Percentiles rank a stretch among this genome's conserved stretches.
phyloP scores from a whole-genome alignment of 2,888 invertebrate species.

The Koerneria pararmatus region DNA sequence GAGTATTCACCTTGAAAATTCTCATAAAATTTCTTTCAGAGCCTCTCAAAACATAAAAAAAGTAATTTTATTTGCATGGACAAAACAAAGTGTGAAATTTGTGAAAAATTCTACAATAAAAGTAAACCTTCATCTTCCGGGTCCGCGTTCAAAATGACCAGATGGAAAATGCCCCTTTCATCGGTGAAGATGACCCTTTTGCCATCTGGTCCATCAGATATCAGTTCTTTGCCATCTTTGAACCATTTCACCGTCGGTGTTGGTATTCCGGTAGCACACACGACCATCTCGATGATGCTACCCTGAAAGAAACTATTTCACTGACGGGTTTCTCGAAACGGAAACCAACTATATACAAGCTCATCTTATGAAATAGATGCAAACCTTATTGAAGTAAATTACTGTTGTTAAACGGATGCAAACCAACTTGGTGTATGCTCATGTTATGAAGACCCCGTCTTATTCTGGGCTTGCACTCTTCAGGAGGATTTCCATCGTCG shows the following conservation, averaged over 20 bases:
- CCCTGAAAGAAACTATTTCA: conserved; percentile 44
- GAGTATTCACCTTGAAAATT: too few relatives aligned
- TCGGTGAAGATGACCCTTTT: conserved; percentile 54
- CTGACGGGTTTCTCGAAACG: neutral
- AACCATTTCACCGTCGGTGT: conserved; percentile 62
- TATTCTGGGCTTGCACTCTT: conserved; percentile 57
- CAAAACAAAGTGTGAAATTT: too few relatives aligned
- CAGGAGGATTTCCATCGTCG: conserved; percentile 38
- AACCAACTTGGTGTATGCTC: conserved; percentile 49
- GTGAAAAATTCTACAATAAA: too few relatives aligned
- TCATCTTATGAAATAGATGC: neutral
- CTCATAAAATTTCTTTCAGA: too few relatives aligned
- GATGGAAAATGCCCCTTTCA: conserved; percentile 56
- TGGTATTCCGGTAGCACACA: conserved; percentile 60
- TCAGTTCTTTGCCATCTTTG: conserved; percentile 52
- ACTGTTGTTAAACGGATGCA: neutral
- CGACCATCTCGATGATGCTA: conserved; percentile 60
- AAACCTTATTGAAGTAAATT: neutral
- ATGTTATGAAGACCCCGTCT: conserved; percentile 56
- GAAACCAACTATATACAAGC: neutral
- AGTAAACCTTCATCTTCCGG: conserved; percentile 24
- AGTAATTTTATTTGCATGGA: too few relatives aligned
- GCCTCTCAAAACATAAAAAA: too few relatives aligned
- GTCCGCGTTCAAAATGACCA: conserved; percentile 53
- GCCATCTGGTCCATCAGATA: conserved; percentile 49